phyloP scores from a whole-genome alignment of 1,140 invertebrate genomes.

The Euwallacea fornicatus region DNA sequence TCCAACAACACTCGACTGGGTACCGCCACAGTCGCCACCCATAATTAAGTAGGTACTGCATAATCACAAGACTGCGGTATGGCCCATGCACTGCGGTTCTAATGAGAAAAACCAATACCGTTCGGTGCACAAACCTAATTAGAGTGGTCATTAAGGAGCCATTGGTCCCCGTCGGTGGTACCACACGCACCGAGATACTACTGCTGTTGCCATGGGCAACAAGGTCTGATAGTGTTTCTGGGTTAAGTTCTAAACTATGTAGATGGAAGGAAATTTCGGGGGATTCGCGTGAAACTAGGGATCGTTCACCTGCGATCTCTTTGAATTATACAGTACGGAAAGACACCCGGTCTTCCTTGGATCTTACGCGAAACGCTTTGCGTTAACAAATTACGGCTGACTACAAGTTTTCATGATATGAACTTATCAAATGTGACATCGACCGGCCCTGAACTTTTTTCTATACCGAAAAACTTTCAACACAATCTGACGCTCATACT shows the following conservation, averaged over 20 bases:
- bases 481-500: too few relatives aligned
- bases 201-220: constrained; percentile 22
- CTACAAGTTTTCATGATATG: too few relatives aligned
- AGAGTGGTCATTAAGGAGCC: constrained; percentile 14
- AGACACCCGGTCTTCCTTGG: too few relatives aligned
- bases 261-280: not conserved
- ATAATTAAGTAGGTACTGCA: not conserved
- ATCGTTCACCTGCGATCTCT: too few relatives aligned
- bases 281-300: too few relatives aligned
- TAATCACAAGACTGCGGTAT: not conserved
- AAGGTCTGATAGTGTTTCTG: not conserved
- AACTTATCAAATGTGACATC: too few relatives aligned
- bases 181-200: not conserved
- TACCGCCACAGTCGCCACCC: not conserved
- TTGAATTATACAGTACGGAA: too few relatives aligned
- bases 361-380: too few relatives aligned
- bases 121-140: constrained; percentile 11
- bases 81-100: not conserved
- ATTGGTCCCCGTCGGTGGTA: constrained; percentile 14
- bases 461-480: too few relatives aligned
- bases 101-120: constrained; percentile 23
- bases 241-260: not conserved
- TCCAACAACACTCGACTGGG: not conserved
- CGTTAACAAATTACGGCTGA: too few relatives aligned
- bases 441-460: too few relatives aligned